Conservation (phyloP, 2,888 invertebrate species). For the Microplitis deprimator region DNA sequence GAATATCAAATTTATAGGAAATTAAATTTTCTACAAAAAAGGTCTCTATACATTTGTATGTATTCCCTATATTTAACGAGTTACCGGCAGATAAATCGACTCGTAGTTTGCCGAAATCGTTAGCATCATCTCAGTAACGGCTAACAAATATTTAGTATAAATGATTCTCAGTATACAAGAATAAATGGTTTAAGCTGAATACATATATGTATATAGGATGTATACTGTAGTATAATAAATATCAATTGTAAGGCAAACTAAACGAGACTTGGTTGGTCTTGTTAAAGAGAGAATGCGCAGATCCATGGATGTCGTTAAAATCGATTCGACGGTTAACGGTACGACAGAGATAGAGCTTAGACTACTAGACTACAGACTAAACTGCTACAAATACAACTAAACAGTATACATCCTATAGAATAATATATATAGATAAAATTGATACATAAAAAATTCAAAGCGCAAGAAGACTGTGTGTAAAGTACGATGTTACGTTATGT, state of each 20-base stretch:
- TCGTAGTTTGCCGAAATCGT: background rate
- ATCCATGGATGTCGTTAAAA: constrained; percentile 41
- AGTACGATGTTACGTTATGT: background rate
- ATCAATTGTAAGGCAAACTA: constrained; percentile 23
- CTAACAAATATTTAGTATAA: background rate
- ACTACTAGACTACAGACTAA: constrained; percentile 9
- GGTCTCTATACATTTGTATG: no score
- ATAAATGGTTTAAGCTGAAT: background rate
- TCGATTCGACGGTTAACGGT: constrained; percentile 38
- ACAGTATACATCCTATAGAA: background rate
- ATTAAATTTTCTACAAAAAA: no score
- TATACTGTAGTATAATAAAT: constrained; percentile 29
- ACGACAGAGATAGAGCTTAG: background rate
- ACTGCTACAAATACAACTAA: background rate
- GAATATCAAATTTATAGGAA: no score
- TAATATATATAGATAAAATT: background rate
- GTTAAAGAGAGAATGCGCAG: constrained; percentile 33
- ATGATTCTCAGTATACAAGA: background rate
- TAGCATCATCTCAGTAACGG: background rate
- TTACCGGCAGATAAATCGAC: background rate
- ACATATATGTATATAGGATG: constrained; percentile 2
- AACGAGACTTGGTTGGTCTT: constrained; percentile 24
- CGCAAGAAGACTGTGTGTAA: background rate
- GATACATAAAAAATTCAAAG: background rate
- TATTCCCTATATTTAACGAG: no score